Base-by-base conservation (phyloP, 2,888 invertebrate species). In the Cephus pulcher region DNA sequence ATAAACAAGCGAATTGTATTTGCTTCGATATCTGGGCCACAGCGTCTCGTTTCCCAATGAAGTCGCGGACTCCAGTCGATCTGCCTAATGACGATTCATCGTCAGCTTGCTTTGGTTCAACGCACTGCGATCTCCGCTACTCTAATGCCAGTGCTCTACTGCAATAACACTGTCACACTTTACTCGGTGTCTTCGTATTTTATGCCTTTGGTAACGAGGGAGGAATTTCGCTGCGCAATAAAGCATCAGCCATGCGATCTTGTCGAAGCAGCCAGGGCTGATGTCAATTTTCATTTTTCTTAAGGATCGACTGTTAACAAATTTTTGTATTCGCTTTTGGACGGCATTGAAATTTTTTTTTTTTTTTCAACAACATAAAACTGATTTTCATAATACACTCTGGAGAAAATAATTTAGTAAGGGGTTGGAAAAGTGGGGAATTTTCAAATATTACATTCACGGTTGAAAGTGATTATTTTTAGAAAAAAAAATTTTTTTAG, bases 11-110 rank as follows among this genome's bases (percentile, higher is more conserved):
- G 83, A 82, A 83, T 79, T 75, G 80, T 80, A 80, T 82, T 82
- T 80, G 81, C 82, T 80, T 84, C 82, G 83, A 85, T 87, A 87
- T 86, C 85, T 87, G 84, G 87, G 87, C 83, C 86, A 86, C 82
- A 80, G 81, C 81, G 87, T 87, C 87, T 87, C 87, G 83, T 85
- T 87, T 84, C 82, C 81, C 84, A 87, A 87, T 86, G 86, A 85
- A 87, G 81, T 80, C 77, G 70, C 68, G 83, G 79, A 82, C 80
- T 80, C 83, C 81, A 80, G 75, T 70, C 83, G 83, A 85, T 86
- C 82, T 79, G 82, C 78, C 79, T 81, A 83, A 83, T 82, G 82
- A 81, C 84, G 84, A 84, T 83, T 82, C 83, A 82, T 83, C 83
- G 85, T 82, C 82, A 83, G 74, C 35, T 82, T 80, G 81, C 81